phyloP scores from a whole-genome alignment of 2,797 vertebrate genomes.

The Megalops cyprinoides region DNA sequence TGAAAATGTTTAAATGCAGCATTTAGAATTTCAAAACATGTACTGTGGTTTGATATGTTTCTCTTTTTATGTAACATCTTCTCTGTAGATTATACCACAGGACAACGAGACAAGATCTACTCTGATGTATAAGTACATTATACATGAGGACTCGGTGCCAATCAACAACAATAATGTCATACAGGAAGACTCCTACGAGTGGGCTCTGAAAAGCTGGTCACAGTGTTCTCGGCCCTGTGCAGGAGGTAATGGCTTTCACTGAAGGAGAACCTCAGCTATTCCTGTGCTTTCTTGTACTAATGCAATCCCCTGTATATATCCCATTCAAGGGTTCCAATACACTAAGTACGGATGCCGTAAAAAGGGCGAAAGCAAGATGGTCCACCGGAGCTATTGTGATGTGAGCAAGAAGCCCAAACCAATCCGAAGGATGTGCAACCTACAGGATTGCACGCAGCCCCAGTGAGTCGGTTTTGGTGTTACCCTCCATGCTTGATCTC shows the following conservation, averaged over 20 bases:
- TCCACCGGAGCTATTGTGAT: slow-evolving; percentile 92
- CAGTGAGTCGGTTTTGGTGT: slow-evolving; percentile 76
- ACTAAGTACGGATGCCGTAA: slow-evolving; percentile 95
- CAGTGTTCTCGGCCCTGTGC: slow-evolving; percentile 91
- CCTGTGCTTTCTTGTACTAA: background rate
- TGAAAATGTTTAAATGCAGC: background rate
- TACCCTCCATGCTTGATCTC: background rate
- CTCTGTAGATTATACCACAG: slow-evolving; percentile 86
- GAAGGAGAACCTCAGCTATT: background rate
- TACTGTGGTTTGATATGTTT: background rate
- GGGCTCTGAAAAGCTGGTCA: slow-evolving; percentile 97
- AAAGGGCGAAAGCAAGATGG: slow-evolving; percentile 93
- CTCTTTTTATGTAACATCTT: slow-evolving; percentile 27
- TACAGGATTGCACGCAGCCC: slow-evolving; percentile 91
- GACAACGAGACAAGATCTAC: slow-evolving; percentile 91
- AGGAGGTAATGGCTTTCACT: slow-evolving; percentile 77
- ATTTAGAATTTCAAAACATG: background rate
- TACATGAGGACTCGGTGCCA: slow-evolving; percentile 93
- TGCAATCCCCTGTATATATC: background rate
- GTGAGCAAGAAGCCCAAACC: slow-evolving; percentile 91
- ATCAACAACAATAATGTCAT: slow-evolving; percentile 96
- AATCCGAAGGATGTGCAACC: slow-evolving; percentile 93
- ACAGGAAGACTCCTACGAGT: slow-evolving; percentile 91
- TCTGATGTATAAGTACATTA: slow-evolving; percentile 93
- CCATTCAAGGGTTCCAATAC: slow-evolving; percentile 85